Base-by-base conservation (phyloP, 2,797 vertebrate species). In the Microcaecilia unicolor region DNA sequence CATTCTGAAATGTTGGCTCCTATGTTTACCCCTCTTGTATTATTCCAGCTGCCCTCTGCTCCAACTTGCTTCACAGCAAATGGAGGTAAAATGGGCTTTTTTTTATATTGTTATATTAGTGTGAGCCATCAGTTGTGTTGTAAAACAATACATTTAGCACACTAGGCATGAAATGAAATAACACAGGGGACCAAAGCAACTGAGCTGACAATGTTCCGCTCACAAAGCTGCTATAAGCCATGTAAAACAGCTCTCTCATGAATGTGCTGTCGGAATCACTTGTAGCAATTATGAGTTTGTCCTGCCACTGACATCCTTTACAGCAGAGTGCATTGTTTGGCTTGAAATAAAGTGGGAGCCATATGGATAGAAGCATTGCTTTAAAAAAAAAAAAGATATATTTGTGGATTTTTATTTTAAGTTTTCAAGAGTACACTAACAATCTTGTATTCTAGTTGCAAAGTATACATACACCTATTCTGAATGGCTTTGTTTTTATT, bases 161-260 rank as follows among this genome's bases (percentile, higher is more conserved):
- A 30, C 41, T 65, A 41, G 47, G 46, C 15, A 2, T 45, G 47
- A 49, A 58, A 48, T 34, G 22, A 41, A 39, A 24, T 19, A 20
- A 42, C 3, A 18, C 44, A 47, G 71, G 72, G 72, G 74, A 78
- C 77, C 77, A 81, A 76, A 72, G 64, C 32, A 33, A n/a, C n/a
- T n/a, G n/a, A n/a, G 40, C 28, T 41, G 20, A 28, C 21, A 38
- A 36, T 28, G 9, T 42, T 16, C 23, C 30, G 24, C 20, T 35
- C 34, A n/a, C 16, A 29, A 43, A 12, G 13, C n/a, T 23, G 23
- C 20, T 5, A n/a, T n/a, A n/a, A 20, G 8, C 8, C 19, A 20
- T 8, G 19, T 5, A 20, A 8, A 20, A 5, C 20, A 21, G 6
- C 18, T 25, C 5, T 11, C 19, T 15, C 18, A 24, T 28, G 16